Evolutionary conservation across 2,797 vertebrate species (phyloP), one percentile per base, ranked within the genome.

Genomic region (Glyptemys insculpta): DNA sequence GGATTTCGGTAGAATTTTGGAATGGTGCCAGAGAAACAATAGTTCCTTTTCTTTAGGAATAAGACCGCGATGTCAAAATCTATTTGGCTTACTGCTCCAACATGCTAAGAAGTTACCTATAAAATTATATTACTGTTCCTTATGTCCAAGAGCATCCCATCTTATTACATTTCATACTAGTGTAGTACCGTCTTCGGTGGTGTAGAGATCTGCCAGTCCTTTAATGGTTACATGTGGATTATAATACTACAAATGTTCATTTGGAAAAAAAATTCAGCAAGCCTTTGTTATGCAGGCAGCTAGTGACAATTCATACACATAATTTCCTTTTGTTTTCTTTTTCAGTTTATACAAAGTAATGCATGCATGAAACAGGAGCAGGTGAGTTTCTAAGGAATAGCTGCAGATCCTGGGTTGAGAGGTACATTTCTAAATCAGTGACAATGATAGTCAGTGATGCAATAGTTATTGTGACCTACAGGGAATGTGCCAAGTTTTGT

Each of bases 31-130:
- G 84, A 86, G 78, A 84, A 95, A 94, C 94, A 95, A 93, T 91
- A 95, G 95, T 79, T 92, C 94, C 81, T 95, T 91, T 92, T 96
- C 95, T 95, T 96, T 87, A 95, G 80, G 91, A 96, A 81, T 96
- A 96, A 96, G 96, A 96, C 91, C 87, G 87, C 86, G 90, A 93
- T 96, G 96, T 95, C 93, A 96, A 96, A 96, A 95, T 90, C 92
- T 80, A 91, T 93, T 92, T 96, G 84, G 94, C 89, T 96, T 87
- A 92, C 91, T 92, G 93, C 92, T 95, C 96, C 94, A 93, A 83
- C 90, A 78, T 79, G 62, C 91, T 68, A 94, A 90, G 91, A 95
- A 87, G 95, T 93, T 93, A 96, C 92, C 91, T 89, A 95, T 82
- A 87, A 89, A 94, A 96, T 96, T 93, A 94, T 95, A 94, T 84